Percentiles rank a stretch among this genome's conserved stretches.
Conservation (phyloP, 2,888 invertebrate genomes). For the Myopa tessellatipennis region DNA sequence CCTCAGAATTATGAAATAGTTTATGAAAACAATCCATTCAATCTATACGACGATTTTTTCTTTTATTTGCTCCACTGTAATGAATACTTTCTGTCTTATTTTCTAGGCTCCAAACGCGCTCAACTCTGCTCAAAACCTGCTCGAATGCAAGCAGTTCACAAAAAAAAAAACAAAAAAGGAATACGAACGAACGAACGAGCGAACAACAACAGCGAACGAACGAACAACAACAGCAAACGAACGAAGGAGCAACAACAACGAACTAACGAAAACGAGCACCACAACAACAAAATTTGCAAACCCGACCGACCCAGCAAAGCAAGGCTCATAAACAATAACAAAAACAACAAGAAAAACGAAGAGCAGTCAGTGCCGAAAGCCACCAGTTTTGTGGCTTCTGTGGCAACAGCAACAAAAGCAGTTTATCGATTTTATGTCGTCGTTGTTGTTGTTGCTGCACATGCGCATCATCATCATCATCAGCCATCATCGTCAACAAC, state of each 20-base stretch:
- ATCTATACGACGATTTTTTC: no score
- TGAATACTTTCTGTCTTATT: no score
- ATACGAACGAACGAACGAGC: no score
- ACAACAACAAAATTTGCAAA: slow-evolving; percentile 3
- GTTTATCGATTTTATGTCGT: background rate
- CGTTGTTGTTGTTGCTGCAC: background rate
- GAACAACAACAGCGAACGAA: no score
- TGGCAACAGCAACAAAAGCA: background rate
- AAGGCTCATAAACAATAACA: background rate
- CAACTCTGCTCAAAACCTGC: no score
- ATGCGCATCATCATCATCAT: background rate
- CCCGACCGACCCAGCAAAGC: background rate
- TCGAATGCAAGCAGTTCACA: no score
- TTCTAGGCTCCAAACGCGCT: no score
- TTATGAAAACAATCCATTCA: no score
- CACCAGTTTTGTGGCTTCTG: slow-evolving; percentile 1
- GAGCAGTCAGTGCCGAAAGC: background rate
- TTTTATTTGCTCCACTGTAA: no score
- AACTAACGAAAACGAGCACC: background rate
- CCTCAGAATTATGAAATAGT: no score
- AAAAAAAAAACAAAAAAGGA: no score
- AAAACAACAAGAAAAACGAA: background rate
- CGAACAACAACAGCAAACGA: background rate
- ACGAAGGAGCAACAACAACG: background rate
- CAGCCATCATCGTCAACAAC: no score